phyloP scores from a whole-genome alignment of 1,140 invertebrate genomes.

The Drosophila takahashii region DNA sequence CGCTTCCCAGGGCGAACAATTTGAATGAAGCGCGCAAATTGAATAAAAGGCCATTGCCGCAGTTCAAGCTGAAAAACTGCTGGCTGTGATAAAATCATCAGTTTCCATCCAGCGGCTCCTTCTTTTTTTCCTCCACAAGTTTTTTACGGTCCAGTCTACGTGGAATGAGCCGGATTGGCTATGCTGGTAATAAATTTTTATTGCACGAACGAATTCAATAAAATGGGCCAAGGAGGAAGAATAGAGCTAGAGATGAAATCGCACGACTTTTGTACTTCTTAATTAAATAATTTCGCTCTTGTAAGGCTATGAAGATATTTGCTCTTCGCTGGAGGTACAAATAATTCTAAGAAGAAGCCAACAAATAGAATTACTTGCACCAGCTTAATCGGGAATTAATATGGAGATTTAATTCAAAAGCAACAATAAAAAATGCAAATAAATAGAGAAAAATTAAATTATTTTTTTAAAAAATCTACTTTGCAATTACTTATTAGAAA shows the following conservation, averaged over 20 bases:
- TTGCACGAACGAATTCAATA: constrained; percentile 71
- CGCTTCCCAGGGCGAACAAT: constrained; percentile 35
- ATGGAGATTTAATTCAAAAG: neutral
- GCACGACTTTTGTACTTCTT: constrained; percentile 29
- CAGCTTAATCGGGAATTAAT: neutral
- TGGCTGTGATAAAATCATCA: constrained; percentile 73
- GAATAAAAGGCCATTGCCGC: constrained; percentile 68
- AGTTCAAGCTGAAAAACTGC: constrained; percentile 72
- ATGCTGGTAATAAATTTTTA: constrained; percentile 65
- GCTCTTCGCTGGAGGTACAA: neutral
- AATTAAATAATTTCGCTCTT: constrained; percentile 56
- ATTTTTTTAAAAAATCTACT: too few relatives aligned
- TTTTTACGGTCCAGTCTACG: constrained; percentile 33
- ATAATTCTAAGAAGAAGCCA: neutral
- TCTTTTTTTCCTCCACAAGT: constrained; percentile 17
- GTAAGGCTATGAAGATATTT: neutral
- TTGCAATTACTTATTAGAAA: too few relatives aligned
- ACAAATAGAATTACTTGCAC: too few relatives aligned
- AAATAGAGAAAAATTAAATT: too few relatives aligned
- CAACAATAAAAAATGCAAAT: too few relatives aligned
- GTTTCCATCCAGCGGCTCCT: constrained; percentile 36
- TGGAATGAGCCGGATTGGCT: constrained; percentile 8
- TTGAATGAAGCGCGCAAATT: constrained; percentile 70
- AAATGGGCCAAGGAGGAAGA: constrained; percentile 19
- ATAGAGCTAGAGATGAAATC: constrained; percentile 21